These are phyloP conservation scores for Indicator indicator DNA, from an alignment of 2,113 vertebrate species.

Conservation along the genomic window DNA sequence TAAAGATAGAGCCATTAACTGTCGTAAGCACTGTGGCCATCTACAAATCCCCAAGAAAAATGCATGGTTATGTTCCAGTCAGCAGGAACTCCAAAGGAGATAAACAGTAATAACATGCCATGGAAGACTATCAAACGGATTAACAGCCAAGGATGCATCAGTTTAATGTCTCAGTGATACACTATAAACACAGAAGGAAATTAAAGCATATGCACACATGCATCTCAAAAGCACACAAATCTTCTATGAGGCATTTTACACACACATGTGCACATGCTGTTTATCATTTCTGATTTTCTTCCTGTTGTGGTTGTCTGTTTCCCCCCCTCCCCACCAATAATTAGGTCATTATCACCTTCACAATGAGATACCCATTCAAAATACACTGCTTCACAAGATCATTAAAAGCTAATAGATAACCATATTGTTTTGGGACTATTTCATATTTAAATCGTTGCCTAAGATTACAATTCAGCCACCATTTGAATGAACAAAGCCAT, in stretches of 20 bases:
- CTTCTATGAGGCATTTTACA: background rate
- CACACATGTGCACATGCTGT: background rate
- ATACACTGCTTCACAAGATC: background rate
- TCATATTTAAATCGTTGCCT: slow-evolving; percentile 28
- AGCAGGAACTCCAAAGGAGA: background rate
- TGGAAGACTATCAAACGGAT: background rate
- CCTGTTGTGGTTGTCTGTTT: too few relatives aligned
- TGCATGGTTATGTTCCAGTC: background rate
- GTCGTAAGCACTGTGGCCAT: background rate
- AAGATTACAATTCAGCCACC: slow-evolving; percentile 6
- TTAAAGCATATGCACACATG: background rate
- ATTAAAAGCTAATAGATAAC: slow-evolving; percentile 19
- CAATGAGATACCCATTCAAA: background rate
- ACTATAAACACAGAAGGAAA: background rate
- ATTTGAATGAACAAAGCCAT: slow-evolving; percentile 24
- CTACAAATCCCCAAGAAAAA: background rate
- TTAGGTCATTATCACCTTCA: background rate
- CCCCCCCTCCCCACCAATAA: background rate
- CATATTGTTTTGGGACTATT: background rate
- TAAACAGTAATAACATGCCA: background rate
- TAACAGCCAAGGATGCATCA: background rate
- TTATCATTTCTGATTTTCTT: background rate
- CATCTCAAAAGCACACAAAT: background rate
- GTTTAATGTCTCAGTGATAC: background rate
- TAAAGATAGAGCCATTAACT: background rate